These are phyloP conservation scores for Atherix ibis DNA, from an alignment of 2,888 invertebrate species.

Conservation along the genomic window DNA sequence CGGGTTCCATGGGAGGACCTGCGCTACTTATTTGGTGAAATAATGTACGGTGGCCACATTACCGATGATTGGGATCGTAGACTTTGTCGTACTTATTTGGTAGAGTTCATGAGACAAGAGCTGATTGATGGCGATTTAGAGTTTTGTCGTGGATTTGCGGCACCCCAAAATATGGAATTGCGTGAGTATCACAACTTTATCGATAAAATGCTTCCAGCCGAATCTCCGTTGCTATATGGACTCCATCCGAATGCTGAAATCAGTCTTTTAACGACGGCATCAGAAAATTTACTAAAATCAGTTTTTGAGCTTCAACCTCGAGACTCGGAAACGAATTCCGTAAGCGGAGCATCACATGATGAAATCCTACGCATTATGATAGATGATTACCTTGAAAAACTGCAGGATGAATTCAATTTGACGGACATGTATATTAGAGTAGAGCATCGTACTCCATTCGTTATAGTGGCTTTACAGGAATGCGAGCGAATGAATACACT, in stretches of 20 bases:
- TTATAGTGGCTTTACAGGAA: slow-evolving; percentile 84
- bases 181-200: slow-evolving; percentile 76
- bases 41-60: slow-evolving; percentile 96
- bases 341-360: slow-evolving; percentile 59
- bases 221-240: slow-evolving; percentile 82
- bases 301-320: slow-evolving; percentile 85
- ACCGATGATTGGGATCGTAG: slow-evolving; percentile 93
- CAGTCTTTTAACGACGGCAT: slow-evolving; percentile 74
- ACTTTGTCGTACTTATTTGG: slow-evolving; percentile 70
- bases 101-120: slow-evolving; percentile 76
- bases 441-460: slow-evolving; percentile 82
- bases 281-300: slow-evolving; percentile 68
- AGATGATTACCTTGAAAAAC: slow-evolving; percentile 77
- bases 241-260: slow-evolving; percentile 93
- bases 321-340: slow-evolving; percentile 39
- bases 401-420: slow-evolving; percentile 82
- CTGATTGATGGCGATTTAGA: slow-evolving; percentile 73
- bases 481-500: slow-evolving; percentile 89
- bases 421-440: slow-evolving; percentile 68
- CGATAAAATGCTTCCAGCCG: slow-evolving; percentile 69
- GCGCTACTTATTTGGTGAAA: slow-evolving; percentile 88
- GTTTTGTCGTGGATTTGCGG: slow-evolving; percentile 69
- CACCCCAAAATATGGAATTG: slow-evolving; percentile 82
- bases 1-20: slow-evolving; percentile 91
- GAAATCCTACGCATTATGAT: slow-evolving; percentile 54